Base-by-base conservation (phyloP, 2,797 vertebrate genomes). In the Anomalospiza imberbis region DNA sequence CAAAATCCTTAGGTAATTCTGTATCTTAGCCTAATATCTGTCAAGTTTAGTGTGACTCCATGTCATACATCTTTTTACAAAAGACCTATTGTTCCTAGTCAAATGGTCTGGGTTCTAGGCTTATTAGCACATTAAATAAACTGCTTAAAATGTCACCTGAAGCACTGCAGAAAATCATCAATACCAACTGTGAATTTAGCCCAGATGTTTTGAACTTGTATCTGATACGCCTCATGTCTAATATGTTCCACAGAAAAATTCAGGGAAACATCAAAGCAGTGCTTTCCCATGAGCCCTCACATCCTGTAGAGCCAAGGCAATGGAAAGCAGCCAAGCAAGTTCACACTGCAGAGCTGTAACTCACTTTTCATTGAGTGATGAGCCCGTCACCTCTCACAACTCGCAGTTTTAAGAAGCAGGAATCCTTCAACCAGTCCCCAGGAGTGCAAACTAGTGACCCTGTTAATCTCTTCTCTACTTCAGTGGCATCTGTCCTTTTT, bases 101-200 rank as follows among this genome's bases (percentile, higher is more conserved):
- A 65, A 44, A 48, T 45, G 71, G 40, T 45, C 76, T 74, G 65
- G n/a, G 47, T 92, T 82, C 32, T 34, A 7, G 51, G 88, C 86
- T 91, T 80, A 77, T 94, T 85, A 93, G 68, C 83, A 93, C 72
- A 89, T 93, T 83, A 93, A 95, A 93, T 68, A 95, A 55, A 81
- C 44, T 78, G 72, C 89, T 89, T 54, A 71, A 89, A 93, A 79
- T 71, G 81, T 65, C 86, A 92, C 84, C 75, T 88, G 91, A 54
- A 93, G 74, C 84, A 65, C 68, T 74, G 75, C 87, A 94, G 68
- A 83, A 87, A 85, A 82, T 89, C 57, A 71, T 91, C 88, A 76
- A 68, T 50, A 74, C 47, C 29, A 53, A 71, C 55, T 50, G 53
- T 80, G 88, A 83, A 75, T 92, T 80, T 80, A 85, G 81, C 68